Conservation (phyloP, 1,140 invertebrate genomes). For the Stegodyphus mimosarum region DNA sequence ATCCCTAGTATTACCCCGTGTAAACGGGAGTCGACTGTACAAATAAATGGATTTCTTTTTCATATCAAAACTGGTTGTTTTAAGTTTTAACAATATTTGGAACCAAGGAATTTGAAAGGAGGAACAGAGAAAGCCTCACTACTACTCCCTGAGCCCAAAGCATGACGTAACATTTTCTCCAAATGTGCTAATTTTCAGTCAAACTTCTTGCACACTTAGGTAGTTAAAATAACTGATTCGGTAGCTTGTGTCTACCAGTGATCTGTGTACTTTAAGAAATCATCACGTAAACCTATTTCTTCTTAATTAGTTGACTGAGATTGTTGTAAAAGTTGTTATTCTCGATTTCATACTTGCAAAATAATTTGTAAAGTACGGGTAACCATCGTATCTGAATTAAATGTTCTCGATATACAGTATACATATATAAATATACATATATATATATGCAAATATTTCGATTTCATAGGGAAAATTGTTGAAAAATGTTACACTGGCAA, state of each 20-base stretch:
- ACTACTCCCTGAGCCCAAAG: no score
- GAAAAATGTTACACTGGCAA: conserved; percentile 23
- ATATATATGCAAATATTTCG: conserved; percentile 32
- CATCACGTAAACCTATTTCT: conserved; percentile 12
- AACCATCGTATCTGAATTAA: conserved; percentile 42
- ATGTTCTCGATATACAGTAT: conserved; percentile 26
- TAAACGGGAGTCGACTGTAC: no score
- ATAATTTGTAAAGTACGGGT: conserved; percentile 51
- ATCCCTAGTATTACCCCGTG: no score
- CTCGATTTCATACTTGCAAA: conserved; percentile 22
- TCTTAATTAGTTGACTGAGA: conserved; percentile 33
- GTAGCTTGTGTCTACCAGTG: no score
- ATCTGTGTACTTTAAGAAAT: background rate
- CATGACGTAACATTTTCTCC: background rate
- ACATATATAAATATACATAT: no score
- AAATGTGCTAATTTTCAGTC: background rate
- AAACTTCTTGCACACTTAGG: background rate
- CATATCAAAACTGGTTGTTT: no score
- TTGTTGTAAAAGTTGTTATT: conserved; percentile 10
- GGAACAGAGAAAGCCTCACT: no score
- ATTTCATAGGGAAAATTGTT: conserved; percentile 33
- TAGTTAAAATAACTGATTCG: background rate
- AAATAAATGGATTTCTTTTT: no score
- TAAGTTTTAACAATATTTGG: no score
- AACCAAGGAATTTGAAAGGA: no score